phyloP scores from a whole-genome alignment of 2,797 vertebrate species.

The Microhierax caerulescens region DNA sequence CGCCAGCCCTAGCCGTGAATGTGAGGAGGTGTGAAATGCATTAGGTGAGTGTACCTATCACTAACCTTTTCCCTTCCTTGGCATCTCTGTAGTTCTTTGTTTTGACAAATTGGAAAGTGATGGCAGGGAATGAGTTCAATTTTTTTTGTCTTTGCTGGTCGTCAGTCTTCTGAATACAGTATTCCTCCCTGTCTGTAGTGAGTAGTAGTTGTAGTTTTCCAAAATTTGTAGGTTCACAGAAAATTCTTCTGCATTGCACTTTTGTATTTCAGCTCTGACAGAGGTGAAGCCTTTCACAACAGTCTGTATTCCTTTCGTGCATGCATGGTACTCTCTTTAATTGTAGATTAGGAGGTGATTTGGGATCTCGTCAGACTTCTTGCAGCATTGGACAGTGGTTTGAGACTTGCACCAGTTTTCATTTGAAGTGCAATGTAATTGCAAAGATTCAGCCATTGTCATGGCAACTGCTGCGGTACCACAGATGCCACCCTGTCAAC shows the following conservation, averaged over 20 bases:
- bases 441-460: not conserved
- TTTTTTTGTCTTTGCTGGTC: not conserved
- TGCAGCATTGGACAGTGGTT: not conserved
- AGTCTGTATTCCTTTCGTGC: not conserved
- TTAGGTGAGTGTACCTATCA: rapidly evolving
- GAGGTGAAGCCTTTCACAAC: not conserved
- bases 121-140: not conserved
- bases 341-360: not conserved
- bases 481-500: not conserved
- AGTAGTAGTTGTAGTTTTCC: not conserved
- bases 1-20: not conserved
- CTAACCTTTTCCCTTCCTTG: not conserved
- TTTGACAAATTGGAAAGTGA: rapidly evolving
- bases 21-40: not conserved
- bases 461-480: not conserved
- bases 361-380: not conserved
- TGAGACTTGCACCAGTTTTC: not conserved
- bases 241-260: not conserved
- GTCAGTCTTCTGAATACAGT: not conserved
- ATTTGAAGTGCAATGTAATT: not conserved
- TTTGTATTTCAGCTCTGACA: not conserved
- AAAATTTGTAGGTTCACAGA: not conserved
- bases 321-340: not conserved
- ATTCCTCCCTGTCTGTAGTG: not conserved
- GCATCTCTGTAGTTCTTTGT: not conserved